Evolutionary conservation across 1,140 invertebrate genomes (phyloP).

Genomic region (Monochamus saltuarius): DNA sequence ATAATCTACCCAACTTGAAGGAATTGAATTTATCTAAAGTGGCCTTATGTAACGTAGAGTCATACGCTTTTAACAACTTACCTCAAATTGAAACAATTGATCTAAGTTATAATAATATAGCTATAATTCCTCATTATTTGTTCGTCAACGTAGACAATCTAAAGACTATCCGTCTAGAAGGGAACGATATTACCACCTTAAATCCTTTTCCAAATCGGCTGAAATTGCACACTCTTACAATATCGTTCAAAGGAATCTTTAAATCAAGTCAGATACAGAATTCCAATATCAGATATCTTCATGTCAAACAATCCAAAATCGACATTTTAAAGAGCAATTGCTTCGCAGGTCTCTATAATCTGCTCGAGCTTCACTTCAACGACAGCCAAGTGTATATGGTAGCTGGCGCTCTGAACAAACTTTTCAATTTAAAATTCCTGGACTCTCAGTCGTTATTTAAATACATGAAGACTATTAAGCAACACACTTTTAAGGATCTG

Average conservation of each 20-base stretch:
- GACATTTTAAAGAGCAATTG: background rate
- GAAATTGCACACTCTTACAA: too few species aligned
- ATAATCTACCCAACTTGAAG: too few species aligned
- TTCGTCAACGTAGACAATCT: too few species aligned
- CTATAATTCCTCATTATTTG: too few species aligned
- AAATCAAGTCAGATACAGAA: background rate
- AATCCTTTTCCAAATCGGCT: too few species aligned
- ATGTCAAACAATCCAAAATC: background rate
- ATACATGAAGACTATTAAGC: background rate
- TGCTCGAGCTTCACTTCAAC: background rate
- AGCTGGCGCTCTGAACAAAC: conserved; percentile 1
- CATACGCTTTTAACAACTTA: too few species aligned
- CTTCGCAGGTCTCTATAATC: background rate
- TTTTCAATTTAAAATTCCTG: conserved; percentile 2
- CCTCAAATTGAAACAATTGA: too few species aligned
- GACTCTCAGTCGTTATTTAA: background rate
- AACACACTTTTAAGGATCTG: conserved; percentile 1
- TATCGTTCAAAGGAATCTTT: background rate
- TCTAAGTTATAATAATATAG: too few species aligned
- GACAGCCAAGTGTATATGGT: background rate
- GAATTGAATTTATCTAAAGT: too few species aligned
- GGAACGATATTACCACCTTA: too few species aligned
- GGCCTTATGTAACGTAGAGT: too few species aligned
- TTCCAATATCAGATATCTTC: background rate
- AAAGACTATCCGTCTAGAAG: too few species aligned